phyloP scores from a whole-genome alignment of 2,888 invertebrate species.

The Trichopria drosophilae region DNA sequence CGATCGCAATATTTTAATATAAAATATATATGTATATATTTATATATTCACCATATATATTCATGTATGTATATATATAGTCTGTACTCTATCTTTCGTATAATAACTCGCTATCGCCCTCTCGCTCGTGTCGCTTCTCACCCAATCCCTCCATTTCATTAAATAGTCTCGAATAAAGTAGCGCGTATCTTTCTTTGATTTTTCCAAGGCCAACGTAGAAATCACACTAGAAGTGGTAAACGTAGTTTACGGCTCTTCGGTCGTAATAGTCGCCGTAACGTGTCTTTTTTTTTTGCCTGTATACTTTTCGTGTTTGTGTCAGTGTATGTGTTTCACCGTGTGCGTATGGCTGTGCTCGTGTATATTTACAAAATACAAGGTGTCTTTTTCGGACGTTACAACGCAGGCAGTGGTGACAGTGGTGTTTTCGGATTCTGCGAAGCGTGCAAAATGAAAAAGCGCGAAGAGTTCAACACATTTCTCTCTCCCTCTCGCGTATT shows the following conservation, averaged over 20 bases:
- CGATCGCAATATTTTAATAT: slow-evolving; percentile 49
- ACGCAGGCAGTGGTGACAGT: no score
- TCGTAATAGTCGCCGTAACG: slow-evolving; percentile 16
- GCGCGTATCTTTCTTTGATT: slow-evolving; percentile 50
- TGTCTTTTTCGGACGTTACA: no score
- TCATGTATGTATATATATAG: slow-evolving; percentile 36
- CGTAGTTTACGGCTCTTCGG: slow-evolving; percentile 39
- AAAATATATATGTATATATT: slow-evolving; percentile 48
- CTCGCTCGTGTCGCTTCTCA: slow-evolving; percentile 32
- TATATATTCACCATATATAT: slow-evolving; percentile 38
- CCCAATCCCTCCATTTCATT: slow-evolving; percentile 31
- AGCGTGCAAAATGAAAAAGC: slow-evolving; percentile 26
- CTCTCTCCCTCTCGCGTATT: slow-evolving; percentile 13
- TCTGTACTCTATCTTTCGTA: slow-evolving; percentile 46
- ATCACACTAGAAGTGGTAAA: slow-evolving; percentile 55
- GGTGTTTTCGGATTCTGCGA: no score
- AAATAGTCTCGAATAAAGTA: slow-evolving; percentile 41
- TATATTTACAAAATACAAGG: no score
- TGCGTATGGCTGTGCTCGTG: no score
- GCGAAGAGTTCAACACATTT: slow-evolving; percentile 28
- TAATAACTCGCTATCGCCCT: slow-evolving; percentile 48
- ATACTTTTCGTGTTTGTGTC: no score
- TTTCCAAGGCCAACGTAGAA: slow-evolving; percentile 57
- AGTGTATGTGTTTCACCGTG: no score
- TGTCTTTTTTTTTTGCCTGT: slow-evolving; percentile 13